These are phyloP conservation scores for Matsumyia berberina DNA, from an alignment of 2,888 invertebrate genomes.

Conservation along the genomic window DNA sequence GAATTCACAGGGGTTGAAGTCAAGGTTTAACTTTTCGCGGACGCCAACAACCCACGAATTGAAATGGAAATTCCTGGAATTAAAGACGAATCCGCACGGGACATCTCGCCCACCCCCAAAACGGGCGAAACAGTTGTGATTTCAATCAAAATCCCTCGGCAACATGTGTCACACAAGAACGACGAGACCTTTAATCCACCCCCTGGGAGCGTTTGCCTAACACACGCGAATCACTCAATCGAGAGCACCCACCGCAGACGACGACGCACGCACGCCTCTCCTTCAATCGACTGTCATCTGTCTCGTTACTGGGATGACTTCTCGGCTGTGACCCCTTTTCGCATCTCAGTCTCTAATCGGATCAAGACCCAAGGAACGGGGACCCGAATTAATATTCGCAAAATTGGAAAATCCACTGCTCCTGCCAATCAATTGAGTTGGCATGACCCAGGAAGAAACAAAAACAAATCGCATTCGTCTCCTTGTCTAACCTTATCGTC, in stretches of 20 bases:
- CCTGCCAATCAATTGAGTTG: conserved; percentile 69
- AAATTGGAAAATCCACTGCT: conserved; percentile 70
- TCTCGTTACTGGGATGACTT: conserved; percentile 67
- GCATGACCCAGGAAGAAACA: conserved; percentile 47
- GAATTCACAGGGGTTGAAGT: conserved; percentile 2
- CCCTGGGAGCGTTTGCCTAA: conserved; percentile 66
- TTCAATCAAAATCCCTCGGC: conserved; percentile 61
- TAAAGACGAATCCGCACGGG: background rate
- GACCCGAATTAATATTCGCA: conserved; percentile 72
- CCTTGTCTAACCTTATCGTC: conserved; percentile 57
- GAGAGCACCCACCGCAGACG: conserved; percentile 15
- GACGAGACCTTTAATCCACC: conserved; percentile 57
- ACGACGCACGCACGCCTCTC: conserved; percentile 22
- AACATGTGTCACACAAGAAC: conserved; percentile 67
- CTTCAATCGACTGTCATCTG: conserved; percentile 71
- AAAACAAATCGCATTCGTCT: conserved; percentile 47
- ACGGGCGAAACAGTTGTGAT: conserved; percentile 27
- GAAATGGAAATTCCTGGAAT: background rate
- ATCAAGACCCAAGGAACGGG: conserved; percentile 24
- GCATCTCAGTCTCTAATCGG: conserved; percentile 69
- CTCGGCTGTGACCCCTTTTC: conserved; percentile 69
- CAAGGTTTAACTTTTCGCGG: conserved; percentile 37
- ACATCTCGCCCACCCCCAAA: background rate
- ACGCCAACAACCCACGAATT: background rate
- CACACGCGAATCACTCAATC: conserved; percentile 66